Conservation (phyloP, 2,797 vertebrate genomes). For the Alosa sapidissima region DNA sequence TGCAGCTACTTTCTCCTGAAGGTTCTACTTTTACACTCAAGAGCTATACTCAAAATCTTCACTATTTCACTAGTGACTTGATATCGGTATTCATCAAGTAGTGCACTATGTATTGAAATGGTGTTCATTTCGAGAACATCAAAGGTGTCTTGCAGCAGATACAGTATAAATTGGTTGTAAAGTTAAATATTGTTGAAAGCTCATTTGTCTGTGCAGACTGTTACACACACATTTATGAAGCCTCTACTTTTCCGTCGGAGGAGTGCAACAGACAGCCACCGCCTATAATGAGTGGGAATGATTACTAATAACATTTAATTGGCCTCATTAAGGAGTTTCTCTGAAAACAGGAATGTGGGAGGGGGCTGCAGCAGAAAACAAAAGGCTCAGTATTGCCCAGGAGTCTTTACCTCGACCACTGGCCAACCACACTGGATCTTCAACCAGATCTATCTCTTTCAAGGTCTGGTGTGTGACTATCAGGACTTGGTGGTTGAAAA, state of each 20-base stretch:
- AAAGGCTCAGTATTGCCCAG: constrained; percentile 40
- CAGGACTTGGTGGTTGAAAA: background rate
- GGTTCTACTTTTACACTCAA: background rate
- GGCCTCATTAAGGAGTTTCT: constrained; percentile 46
- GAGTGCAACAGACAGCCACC: constrained; percentile 58
- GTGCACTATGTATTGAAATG: no score
- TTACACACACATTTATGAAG: background rate
- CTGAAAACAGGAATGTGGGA: constrained; percentile 48
- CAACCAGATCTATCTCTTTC: background rate
- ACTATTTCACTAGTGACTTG: no score
- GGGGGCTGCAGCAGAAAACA: constrained; percentile 32
- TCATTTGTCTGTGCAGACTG: background rate
- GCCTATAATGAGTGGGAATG: constrained; percentile 62
- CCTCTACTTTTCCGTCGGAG: constrained; percentile 52
- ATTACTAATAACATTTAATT: constrained; percentile 66
- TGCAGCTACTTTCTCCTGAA: background rate
- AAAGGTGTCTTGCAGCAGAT: background rate
- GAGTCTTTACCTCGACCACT: constrained; percentile 27
- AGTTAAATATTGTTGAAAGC: background rate
- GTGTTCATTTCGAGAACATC: no score
- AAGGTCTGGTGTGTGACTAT: background rate
- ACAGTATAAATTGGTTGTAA: background rate
- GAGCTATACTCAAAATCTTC: no score
- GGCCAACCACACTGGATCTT: constrained; percentile 41
- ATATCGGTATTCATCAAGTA: no score